Percentiles rank a stretch among this genome's conserved stretches.
Evolutionary conservation across 2,113 vertebrate genomes (phyloP).

Genomic region (Otolemur garnettii): DNA sequence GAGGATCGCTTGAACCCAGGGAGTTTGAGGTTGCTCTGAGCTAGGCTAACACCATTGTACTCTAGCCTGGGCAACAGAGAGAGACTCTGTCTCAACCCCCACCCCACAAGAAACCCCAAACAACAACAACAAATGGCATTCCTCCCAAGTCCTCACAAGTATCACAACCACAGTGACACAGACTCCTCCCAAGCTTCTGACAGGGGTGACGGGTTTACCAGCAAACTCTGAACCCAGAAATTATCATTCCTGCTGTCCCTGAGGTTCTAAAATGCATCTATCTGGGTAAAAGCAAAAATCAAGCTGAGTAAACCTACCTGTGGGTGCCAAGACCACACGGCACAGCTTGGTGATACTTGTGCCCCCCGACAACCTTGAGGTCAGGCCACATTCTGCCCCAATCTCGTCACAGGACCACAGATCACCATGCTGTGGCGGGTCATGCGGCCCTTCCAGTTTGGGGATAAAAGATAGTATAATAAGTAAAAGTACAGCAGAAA

Average conservation of each 20-base stretch:
- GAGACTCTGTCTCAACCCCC: no score
- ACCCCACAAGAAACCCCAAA: no score
- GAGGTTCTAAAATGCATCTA: background rate
- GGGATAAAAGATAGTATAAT: background rate
- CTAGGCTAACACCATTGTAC: no score
- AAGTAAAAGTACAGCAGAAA: background rate
- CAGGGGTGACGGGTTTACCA: background rate
- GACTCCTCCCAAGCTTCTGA: background rate
- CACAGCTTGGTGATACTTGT: accelerated
- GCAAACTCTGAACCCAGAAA: background rate
- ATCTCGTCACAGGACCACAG: background rate
- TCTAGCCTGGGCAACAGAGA: no score
- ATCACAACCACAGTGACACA: accelerated
- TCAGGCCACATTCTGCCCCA: background rate
- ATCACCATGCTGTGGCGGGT: background rate
- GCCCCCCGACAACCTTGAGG: background rate
- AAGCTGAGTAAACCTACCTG: accelerated
- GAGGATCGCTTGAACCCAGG: no score
- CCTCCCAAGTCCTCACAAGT: background rate
- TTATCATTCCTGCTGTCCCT: no score
- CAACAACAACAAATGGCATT: background rate
- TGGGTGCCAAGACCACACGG: accelerated
- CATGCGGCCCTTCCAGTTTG: background rate
- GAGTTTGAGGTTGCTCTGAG: no score
- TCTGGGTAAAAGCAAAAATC: background rate